phyloP scores from a whole-genome alignment of 2,797 vertebrate genomes.

The Pipistrellus pipistrellus region DNA sequence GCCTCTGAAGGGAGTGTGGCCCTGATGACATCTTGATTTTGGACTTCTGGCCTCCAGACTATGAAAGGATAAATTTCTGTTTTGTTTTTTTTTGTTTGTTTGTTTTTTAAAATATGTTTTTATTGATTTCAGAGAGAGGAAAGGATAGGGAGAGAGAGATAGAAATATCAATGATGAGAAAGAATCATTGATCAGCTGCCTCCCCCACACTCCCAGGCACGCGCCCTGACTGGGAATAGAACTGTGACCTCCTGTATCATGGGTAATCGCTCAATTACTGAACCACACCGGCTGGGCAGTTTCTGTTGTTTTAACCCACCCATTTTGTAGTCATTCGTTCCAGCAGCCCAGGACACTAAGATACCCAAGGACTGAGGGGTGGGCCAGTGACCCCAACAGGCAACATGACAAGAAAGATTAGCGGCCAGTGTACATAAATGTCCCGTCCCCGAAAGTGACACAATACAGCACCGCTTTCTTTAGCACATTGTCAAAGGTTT shows the following conservation, averaged over 20 bases:
- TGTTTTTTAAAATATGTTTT: no score
- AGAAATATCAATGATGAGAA: no score
- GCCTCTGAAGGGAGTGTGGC: accelerated
- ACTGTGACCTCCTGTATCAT: no score
- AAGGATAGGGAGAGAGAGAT: no score
- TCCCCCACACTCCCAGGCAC: no score
- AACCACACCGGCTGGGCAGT: no score
- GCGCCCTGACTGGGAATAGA: no score
- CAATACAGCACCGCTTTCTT: accelerated
- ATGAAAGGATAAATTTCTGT: background rate
- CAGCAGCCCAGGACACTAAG: background rate
- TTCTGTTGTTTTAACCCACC: background rate
- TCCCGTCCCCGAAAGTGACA: background rate
- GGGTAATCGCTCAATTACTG: no score
- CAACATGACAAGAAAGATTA: accelerated
- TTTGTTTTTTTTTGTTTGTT: no score
- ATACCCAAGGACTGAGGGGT: background rate
- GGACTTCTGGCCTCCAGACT: background rate
- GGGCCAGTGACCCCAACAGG: background rate
- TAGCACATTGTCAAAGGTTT: background rate
- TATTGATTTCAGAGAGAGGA: no score
- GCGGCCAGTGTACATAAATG: accelerated
- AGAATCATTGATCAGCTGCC: no score
- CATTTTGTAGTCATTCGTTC: background rate
- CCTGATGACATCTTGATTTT: background rate